phyloP scores from a whole-genome alignment of 2,113 vertebrate species.

The Hippocampus abdominalis region DNA sequence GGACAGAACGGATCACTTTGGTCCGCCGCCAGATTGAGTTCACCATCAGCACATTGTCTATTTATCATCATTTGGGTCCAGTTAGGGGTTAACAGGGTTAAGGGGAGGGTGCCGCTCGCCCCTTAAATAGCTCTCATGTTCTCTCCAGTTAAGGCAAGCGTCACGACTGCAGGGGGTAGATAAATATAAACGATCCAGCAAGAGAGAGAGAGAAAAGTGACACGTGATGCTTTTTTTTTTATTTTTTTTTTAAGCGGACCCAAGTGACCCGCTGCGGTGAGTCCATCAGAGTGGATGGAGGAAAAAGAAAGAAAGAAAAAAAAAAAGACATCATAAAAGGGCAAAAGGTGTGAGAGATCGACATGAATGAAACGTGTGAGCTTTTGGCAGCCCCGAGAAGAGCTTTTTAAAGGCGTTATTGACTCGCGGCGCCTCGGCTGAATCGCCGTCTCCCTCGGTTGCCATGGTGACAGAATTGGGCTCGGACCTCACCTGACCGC shows the following conservation, averaged over 20 bases:
- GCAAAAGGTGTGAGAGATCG: conserved; percentile 5
- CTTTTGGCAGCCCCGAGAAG: conserved; percentile 53
- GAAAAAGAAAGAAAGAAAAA: conserved; percentile 4
- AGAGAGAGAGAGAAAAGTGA: conserved; percentile 77
- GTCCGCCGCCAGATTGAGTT: conserved; percentile 54
- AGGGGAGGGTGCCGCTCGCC: conserved; percentile 50
- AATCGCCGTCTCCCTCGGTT: conserved; percentile 51
- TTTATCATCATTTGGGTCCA: conserved; percentile 75
- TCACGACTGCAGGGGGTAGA: conserved; percentile 65
- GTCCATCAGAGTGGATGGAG: conserved; percentile 55
- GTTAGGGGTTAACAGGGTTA: conserved; percentile 74
- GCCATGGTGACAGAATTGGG: conserved; percentile 44
- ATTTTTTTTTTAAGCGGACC: conserved; percentile 50
- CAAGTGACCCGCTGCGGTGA: conserved; percentile 58
- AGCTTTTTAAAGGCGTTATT: conserved; percentile 66
- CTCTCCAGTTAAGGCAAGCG: conserved; percentile 63
- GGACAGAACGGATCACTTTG: conserved; percentile 48
- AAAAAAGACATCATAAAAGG: conserved; percentile 9
- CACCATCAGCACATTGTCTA: conserved; percentile 65
- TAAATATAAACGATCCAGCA: conserved; percentile 78
- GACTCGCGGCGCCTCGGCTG: conserved; percentile 56
- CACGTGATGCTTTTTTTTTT: conserved; percentile 60
- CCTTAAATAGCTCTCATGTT: conserved; percentile 65
- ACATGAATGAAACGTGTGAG: conserved; percentile 8
- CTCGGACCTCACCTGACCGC: conserved; percentile 46